Evolutionary conservation across 2,113 vertebrate species (phyloP).

Genomic region (Motacilla tschutschensis): DNA sequence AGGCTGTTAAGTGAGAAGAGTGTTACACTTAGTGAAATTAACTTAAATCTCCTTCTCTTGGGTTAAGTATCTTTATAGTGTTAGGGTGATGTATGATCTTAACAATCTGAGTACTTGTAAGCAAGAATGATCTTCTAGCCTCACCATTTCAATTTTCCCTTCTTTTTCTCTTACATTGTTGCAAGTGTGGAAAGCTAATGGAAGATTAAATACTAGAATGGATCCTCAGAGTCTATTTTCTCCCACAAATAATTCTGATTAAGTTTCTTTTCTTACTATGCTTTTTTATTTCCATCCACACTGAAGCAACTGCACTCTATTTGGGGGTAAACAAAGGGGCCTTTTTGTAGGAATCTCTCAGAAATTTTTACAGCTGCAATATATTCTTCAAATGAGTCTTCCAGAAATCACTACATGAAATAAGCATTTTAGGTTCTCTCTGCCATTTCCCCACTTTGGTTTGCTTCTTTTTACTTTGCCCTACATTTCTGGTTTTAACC

Average conservation of each 20-base stretch:
- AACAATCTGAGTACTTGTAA: not conserved
- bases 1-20: not conserved
- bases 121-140: not conserved
- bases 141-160: not conserved
- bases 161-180: not conserved
- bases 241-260: not conserved
- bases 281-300: not conserved
- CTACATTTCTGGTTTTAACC: not conserved
- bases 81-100: not conserved
- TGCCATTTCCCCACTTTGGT: not conserved
- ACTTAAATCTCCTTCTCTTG: not conserved
- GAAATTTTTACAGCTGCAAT: not conserved
- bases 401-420: not conserved
- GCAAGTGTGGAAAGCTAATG: not conserved
- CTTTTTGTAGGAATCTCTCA: not conserved
- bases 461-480: not conserved
- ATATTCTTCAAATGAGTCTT: not conserved
- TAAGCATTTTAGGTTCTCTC: not conserved
- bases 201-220: not conserved
- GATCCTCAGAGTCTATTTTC: not conserved
- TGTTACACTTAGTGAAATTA: not conserved
- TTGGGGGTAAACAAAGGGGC: not conserved
- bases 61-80: not conserved
- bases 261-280: not conserved
- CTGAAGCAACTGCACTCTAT: not conserved